These are phyloP conservation scores for Pseudois nayaur DNA, from an alignment of 2,113 vertebrate species.

Conservation along the genomic window DNA sequence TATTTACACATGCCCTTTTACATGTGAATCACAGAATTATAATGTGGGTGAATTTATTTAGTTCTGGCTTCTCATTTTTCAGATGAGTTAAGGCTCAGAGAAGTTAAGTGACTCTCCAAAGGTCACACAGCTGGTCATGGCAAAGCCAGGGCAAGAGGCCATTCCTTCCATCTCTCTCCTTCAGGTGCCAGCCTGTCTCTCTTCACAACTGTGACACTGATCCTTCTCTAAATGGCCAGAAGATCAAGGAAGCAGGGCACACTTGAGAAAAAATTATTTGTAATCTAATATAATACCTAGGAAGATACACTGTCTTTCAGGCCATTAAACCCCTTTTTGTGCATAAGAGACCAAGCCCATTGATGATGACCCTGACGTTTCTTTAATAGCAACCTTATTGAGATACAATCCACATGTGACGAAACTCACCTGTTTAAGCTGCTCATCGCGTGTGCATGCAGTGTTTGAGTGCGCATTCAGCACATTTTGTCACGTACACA, in stretches of 20 bases:
- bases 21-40: neutral
- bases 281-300: no score
- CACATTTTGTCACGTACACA: neutral
- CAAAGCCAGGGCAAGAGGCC: neutral
- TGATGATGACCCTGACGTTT: neutral
- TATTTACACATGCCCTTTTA: neutral
- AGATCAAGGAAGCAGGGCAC: neutral
- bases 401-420: fast-evolving
- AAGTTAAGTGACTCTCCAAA: neutral
- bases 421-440: neutral
- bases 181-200: neutral
- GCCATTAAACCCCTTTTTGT: neutral
- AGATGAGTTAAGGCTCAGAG: neutral
- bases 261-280: neutral
- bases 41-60: neutral
- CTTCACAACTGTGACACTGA: neutral
- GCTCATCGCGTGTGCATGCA: neutral
- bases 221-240: neutral
- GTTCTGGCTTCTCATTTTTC: neutral
- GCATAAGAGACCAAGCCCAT: neutral
- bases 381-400: neutral
- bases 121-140: neutral
- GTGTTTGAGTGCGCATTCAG: neutral
- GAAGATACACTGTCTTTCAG: neutral
- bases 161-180: neutral